phyloP scores from a whole-genome alignment of 1,140 invertebrate genomes.

The Phenacoccus solenopsis region DNA sequence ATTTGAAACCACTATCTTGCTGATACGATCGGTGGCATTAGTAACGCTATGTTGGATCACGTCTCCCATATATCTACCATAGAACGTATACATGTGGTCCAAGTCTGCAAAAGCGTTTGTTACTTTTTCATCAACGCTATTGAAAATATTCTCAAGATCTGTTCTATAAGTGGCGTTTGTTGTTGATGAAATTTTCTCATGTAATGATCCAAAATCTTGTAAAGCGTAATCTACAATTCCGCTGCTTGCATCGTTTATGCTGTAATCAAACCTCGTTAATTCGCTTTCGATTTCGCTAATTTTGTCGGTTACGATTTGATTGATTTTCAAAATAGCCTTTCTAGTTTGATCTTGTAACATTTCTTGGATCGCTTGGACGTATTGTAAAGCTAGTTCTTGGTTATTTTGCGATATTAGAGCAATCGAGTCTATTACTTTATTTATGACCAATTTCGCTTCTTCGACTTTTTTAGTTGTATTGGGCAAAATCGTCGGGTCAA shows the following conservation, averaged over 20 bases:
- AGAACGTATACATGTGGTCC: not conserved
- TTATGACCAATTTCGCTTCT: not conserved
- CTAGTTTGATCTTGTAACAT: not conserved
- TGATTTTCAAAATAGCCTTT: not conserved
- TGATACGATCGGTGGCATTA: not conserved
- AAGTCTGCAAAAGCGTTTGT: not conserved
- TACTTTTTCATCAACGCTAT: not conserved
- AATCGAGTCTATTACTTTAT: not conserved
- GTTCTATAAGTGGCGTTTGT: no score
- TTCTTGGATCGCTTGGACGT: not conserved
- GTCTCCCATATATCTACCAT: not conserved
- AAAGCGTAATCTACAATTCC: not conserved
- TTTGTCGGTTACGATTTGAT: not conserved
- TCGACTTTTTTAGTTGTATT: not conserved
- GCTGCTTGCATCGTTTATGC: not conserved
- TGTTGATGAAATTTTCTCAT: not conserved
- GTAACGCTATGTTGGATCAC: not conserved
- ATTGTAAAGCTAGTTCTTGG: not conserved
- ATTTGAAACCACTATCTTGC: not conserved
- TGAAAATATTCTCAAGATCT: not conserved
- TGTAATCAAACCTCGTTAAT: not conserved
- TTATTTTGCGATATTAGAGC: not conserved
- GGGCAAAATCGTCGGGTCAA: no score
- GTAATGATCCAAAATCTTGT: not conserved
- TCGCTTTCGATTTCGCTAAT: not conserved